Evolutionary conservation across 1,140 invertebrate species (phyloP), one percentile per base, ranked within the genome.

Genomic region (Physella acuta): DNA sequence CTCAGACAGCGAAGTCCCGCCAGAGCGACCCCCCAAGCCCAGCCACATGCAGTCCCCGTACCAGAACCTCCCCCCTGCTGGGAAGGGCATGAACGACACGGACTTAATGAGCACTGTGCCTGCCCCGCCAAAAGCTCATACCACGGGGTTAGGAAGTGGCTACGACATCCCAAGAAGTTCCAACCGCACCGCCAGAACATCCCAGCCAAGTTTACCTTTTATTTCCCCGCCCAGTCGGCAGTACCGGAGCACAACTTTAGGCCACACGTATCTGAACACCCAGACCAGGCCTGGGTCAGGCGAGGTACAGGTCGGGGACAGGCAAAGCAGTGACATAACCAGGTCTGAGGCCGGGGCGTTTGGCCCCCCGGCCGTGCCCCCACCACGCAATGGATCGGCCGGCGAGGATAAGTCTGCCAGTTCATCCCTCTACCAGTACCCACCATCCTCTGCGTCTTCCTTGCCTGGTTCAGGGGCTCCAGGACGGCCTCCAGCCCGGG

Each of bases 21-120:
- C 68, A 39, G 24, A 36, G n/a, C 14, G 49, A 39, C 61, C 60
- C 17, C 61, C 66, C n/a, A 69, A 62, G 30, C 66, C 67, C n/a
- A 37, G 59, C n/a, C 66, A 59, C n/a, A 44, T 44, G 1, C 78
- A 77, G 66, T 77, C 78, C 28, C 75, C 76, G 3, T 81, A 81
- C 68, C 76, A 78, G 67, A 81, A 81, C 62, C 52, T 81, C 31
- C 77, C 76, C 17, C 61, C 72, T 16, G 75, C 75, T 37, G 78
- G 76, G 66, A 73, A 68, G 60, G 70, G 75, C n/a, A 69, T 56
- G 16, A 71, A 62, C 16, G 68, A 71, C 26, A 51, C 34, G 36
- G 24, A 60, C 26, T 64, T 58, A 24, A 60, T 76, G 52, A 73
- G 70, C 34, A 71, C 68, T 33, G 76, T 78, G 30, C 62, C 71